phyloP scores from a whole-genome alignment of 2,797 vertebrate species.

The Pseudochaenichthys georgianus region DNA sequence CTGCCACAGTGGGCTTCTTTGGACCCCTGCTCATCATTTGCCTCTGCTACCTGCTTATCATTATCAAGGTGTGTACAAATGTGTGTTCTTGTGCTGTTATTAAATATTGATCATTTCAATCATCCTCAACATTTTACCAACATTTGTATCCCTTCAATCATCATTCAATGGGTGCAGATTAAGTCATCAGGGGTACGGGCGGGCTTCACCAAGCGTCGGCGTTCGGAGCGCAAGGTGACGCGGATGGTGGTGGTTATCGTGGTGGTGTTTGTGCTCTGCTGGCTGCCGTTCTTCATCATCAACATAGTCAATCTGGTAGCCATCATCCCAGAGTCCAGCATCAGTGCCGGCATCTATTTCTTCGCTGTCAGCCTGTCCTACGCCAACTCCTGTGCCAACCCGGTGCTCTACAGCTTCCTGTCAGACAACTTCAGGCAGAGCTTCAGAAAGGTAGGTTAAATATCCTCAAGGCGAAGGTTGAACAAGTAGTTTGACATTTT shows the following conservation, averaged over 20 bases:
- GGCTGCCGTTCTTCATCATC: slow-evolving; percentile 96
- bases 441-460: slow-evolving; percentile 88
- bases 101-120: not conserved
- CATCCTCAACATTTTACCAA: not conserved
- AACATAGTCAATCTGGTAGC: slow-evolving; percentile 95
- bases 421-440: slow-evolving; percentile 97
- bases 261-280: slow-evolving; percentile 94
- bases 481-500: not conserved
- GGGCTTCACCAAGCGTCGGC: slow-evolving; percentile 90
- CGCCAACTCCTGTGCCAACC: slow-evolving; percentile 97
- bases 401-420: slow-evolving; percentile 95
- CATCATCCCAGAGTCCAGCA: slow-evolving; percentile 92
- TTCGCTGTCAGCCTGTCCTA: slow-evolving; percentile 94
- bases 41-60: slow-evolving; percentile 94
- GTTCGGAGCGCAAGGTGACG: slow-evolving; percentile 94
- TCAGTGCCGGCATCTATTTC: slow-evolving; percentile 93
- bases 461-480: not conserved
- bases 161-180: slow-evolving; percentile 69
- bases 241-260: slow-evolving; percentile 97
- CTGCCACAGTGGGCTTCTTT: slow-evolving; percentile 93
- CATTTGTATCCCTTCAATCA: not conserved
- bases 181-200: slow-evolving; percentile 91
- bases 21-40: slow-evolving; percentile 95
- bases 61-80: slow-evolving; percentile 84
- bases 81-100: not conserved